Evolutionary conservation across 2,797 vertebrate genomes (phyloP), one percentile per base, ranked within the genome.

Genomic region (Catharus ustulatus): DNA sequence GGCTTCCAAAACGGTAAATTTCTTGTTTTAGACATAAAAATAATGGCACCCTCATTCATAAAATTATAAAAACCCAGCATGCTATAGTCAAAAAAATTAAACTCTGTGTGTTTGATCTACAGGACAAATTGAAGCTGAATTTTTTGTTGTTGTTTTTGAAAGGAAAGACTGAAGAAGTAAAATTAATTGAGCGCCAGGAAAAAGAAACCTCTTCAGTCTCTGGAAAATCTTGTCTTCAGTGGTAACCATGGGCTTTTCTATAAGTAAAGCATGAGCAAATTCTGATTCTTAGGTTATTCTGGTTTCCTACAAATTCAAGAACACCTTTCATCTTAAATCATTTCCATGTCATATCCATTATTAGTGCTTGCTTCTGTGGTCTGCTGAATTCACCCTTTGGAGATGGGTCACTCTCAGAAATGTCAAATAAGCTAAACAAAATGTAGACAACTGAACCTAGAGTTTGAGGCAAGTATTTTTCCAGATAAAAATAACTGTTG

Each of bases 351-450:
- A 0, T 85, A 77, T 69, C 54, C 58, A 42, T 78, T 90, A 82
- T 73, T 75, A 84, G 34, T 57, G 15, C 48, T 69, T 78, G 29
- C 58, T 84, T 92, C 36, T 82, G 30, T 2, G 5, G 40, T 51
- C 62, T 84, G 30, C 27, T 91, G 79, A 90, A 91, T 92, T 92
- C 57, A 91, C 30, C 61, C 64, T 91, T 89, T 89, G 72, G 49
- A 96, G 82, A 78, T 27, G 24, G 22, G 11, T 83, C 22, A 87
- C 54, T 77, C 29, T 83, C 52, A 72, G 64, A 87, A 85, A 85
- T 68, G 68, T 77, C 72, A 85, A 46, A 74, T 87, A 92, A 85
- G 14, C 52, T 87, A 77, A 95, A 77, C 18, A 80, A 94, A 68
- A 71, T 68, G 20, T 61, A 68, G 76, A 87, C 26, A 94, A 57